phyloP scores from a whole-genome alignment of 2,888 invertebrate genomes.

The Ganaspis brasiliensis region DNA sequence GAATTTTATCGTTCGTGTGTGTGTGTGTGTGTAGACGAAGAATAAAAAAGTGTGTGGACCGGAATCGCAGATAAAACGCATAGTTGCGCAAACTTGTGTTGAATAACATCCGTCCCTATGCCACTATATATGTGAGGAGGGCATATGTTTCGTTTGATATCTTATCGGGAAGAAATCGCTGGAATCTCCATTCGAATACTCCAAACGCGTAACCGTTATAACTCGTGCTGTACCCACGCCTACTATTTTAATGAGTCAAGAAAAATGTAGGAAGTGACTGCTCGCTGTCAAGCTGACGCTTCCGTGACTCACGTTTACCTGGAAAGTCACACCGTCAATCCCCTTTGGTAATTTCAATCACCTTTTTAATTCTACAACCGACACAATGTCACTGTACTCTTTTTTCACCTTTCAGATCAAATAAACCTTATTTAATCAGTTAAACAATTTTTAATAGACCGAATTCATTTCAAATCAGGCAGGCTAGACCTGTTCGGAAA shows the following conservation, averaged over 20 bases:
- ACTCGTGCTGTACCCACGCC: slow-evolving; percentile 57
- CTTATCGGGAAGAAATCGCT: slow-evolving; percentile 50
- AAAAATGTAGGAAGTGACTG: slow-evolving; percentile 57
- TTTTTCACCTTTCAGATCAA: no score
- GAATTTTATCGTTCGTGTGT: slow-evolving; percentile 46
- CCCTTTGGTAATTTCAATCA: no score
- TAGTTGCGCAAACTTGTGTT: slow-evolving; percentile 58
- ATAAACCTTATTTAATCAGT: no score
- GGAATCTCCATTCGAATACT: slow-evolving; percentile 41
- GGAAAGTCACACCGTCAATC: background rate
- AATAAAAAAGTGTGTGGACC: slow-evolving; percentile 51
- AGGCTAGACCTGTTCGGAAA: no score
- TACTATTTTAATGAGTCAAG: slow-evolving; percentile 55
- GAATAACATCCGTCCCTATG: slow-evolving; percentile 60
- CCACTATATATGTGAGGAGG: slow-evolving; percentile 47
- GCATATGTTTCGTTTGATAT: slow-evolving; percentile 49
- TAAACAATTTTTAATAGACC: no score
- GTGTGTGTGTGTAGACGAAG: slow-evolving; percentile 31
- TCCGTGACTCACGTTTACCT: slow-evolving; percentile 42
- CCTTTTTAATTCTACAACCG: no score
- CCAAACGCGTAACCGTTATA: slow-evolving; percentile 53
- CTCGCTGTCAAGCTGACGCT: slow-evolving; percentile 29
- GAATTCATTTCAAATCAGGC: no score
- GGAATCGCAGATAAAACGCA: slow-evolving; percentile 60
- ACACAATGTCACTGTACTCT: no score